Base-by-base conservation (phyloP, 2,888 invertebrate species). In the Caenorhabditis becei region DNA sequence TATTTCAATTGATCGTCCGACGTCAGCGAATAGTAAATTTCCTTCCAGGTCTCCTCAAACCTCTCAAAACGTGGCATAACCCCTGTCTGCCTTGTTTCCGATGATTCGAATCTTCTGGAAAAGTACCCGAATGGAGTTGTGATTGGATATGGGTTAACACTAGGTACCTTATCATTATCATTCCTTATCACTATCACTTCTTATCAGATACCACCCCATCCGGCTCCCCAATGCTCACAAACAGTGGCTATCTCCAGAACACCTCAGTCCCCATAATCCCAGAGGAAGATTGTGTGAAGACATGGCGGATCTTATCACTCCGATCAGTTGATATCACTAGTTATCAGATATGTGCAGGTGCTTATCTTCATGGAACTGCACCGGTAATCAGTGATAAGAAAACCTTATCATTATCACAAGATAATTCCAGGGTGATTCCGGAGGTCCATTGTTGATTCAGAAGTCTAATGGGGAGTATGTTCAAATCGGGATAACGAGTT, bases 401-500 rank as follows among this genome's bases (percentile, higher is more conserved):
- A 32, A n/a, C n/a, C 10, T 44, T 16, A n/a, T 44, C 5, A 11
- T 4, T n/a, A 44, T 4, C 5, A 20, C 5, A 26, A 28, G 10
- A 44, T n/a, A 5, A 5, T 35, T 54, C 14, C 70, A 86, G 86
- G 87, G 87, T n/a, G 87, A 87, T 58, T 83, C 83, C 26, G 87
- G 87, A 11, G 87, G 87, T 8, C 87, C 87, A 14, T 66, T 87
- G 7, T 66, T 84, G 28, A 80, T 87, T 14, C 53, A 47, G 14
- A 84, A 81, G 20, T 8, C 26, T 1, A 49, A 72, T 37, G 79
- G 83, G 20, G 66, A 80, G 18, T 67, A 67, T 10, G 74, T 87
- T 23, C 87, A 87, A 59, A 66, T 87, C 0, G 87, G 87, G 32
- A 83, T 87, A 11, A 87, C 87, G 0, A 83, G 83, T 37, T 87